Evolutionary conservation across 2,888 invertebrate genomes (phyloP), one percentile per base, ranked within the genome.

Genomic region (Globia sparganii): DNA sequence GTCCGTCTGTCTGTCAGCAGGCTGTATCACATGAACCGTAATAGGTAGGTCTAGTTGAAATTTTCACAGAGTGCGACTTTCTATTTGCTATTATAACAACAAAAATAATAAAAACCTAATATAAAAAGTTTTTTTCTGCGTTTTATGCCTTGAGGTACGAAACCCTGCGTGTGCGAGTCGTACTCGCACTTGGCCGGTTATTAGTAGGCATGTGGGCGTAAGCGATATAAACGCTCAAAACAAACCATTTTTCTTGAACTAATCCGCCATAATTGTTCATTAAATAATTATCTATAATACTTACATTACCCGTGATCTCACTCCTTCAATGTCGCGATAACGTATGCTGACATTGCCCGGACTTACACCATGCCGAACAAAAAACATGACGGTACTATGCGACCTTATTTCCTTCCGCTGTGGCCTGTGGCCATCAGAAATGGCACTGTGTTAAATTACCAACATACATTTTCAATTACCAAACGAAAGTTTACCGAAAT

Each of bases 361-460:
- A n/a, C 58, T 18, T n/a, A 78, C 81, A 81, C 87, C 82, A 80
- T 80, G 58, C 28, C 21, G 64, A 66, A 79, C 72, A 82, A 85
- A 84, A 84, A 80, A 70, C 77, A 80, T n/a, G 67, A 72, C 69
- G 72, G 53, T 77, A 77, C 74, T 65, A 74, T 46, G 40, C 31
- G 86, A 85, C 88, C 88, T 90, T 87, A 88, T 87, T 90, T 89
- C 88, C 90, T 89, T 89, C 90, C 88, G 89, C 69, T 73, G 53
- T 78, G 56, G 65, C 71, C 73, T 76, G 78, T 80, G 88, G 72
- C 90, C 86, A 65, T 88, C 82, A 43, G 69, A 83, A 89, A 85
- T 85, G 87, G 87, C 89, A 88, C 86, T 80, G 81, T 74, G 31
- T 2, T 40, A 18, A 40, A 76, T 56, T 25, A 75, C 78, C 71